Evolutionary conservation across 2,888 invertebrate genomes (phyloP).

Genomic region (Drosophila paramelanica): DNA sequence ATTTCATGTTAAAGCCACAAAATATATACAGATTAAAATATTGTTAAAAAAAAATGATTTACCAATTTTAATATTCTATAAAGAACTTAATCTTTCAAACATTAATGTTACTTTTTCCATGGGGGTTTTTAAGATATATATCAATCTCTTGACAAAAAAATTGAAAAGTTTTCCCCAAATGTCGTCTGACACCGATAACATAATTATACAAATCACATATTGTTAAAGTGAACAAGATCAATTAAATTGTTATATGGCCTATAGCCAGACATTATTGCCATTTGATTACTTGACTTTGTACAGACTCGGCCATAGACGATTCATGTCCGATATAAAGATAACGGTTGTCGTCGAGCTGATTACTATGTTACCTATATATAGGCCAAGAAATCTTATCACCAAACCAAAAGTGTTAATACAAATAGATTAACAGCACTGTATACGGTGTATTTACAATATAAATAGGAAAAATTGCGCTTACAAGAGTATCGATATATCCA

Average conservation of each 20-base stretch:
- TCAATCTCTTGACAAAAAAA: neutral
- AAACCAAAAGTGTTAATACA: constrained; percentile 6
- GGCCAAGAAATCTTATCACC: constrained; percentile 49
- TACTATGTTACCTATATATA: constrained; percentile 18
- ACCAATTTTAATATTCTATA: no score
- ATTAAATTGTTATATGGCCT: constrained; percentile 16
- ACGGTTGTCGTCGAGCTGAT: constrained; percentile 24
- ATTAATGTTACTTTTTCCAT: neutral
- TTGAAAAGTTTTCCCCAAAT: constrained; percentile 9
- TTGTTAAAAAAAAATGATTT: no score
- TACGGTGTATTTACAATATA: neutral
- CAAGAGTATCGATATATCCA: constrained; percentile 84
- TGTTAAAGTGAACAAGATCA: constrained; percentile 17
- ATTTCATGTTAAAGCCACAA: neutral
- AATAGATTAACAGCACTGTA: constrained; percentile 31
- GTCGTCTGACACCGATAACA: constrained; percentile 11
- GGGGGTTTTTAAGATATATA: neutral
- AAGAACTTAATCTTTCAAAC: neutral
- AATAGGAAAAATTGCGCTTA: constrained; percentile 68
- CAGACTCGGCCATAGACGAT: neutral
- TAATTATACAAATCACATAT: constrained; percentile 22
- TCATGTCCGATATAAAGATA: constrained; percentile 53
- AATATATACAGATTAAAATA: no score
- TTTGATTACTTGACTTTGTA: constrained; percentile 1
- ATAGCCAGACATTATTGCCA: constrained; percentile 35